A percentile compares a stretch with the other conserved stretches of the same genome.
Conservation (phyloP, 2,797 vertebrate genomes). For the Rhabdomys pumilio region DNA sequence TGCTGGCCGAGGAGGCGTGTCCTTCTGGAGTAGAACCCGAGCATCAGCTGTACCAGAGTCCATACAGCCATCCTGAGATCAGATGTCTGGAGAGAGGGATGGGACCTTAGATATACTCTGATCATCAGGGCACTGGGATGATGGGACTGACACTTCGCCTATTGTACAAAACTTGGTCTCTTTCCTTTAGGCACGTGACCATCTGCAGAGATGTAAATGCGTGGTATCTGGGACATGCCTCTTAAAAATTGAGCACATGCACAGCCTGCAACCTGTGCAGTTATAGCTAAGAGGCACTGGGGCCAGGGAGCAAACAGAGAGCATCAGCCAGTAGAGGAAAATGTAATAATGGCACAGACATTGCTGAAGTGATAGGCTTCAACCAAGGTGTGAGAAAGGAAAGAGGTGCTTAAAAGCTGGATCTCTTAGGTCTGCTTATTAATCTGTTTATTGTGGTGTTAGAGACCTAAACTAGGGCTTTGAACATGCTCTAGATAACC, state of each 20-base stretch:
- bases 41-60: not conserved
- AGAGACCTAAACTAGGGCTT: too few relatives aligned
- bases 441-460: not conserved
- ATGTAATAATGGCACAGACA: not conserved
- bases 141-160: not conserved
- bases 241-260: not conserved
- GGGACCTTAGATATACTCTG: not conserved
- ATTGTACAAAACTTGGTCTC: not conserved
- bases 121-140: not conserved
- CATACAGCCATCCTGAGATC: not conserved
- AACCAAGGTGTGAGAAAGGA: not conserved
- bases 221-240: not conserved
- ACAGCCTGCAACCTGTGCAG: not conserved
- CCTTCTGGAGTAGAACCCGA: constrained; percentile 32
- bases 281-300: not conserved
- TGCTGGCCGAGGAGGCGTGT: constrained; percentile 53
- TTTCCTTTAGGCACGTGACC: not conserved
- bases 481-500: accelerated
- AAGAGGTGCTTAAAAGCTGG: not conserved
- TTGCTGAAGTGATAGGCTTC: not conserved
- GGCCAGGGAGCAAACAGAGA: not conserved
- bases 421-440: not conserved
- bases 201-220: not conserved
- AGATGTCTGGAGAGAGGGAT: not conserved
- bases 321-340: not conserved